Conservation (phyloP, 2,888 invertebrate species). For the Thumatha senex region DNA sequence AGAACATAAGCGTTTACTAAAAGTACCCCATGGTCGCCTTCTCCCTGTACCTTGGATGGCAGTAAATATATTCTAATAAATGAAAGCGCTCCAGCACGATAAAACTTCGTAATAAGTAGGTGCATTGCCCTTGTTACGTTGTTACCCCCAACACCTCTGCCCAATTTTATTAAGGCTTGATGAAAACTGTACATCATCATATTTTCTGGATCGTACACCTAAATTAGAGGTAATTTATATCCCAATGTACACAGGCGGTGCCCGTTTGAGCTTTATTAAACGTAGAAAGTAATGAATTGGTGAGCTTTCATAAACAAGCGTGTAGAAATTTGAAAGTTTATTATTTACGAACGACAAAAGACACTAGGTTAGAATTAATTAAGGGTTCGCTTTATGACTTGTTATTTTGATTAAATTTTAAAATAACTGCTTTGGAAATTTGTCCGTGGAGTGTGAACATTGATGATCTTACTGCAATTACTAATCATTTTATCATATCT, state of each 20-base stretch:
- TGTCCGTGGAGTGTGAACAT: slow-evolving; percentile 18
- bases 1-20: too few relatives aligned
- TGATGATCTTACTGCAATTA: too few relatives aligned
- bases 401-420: slow-evolving; percentile 31
- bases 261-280: slow-evolving; percentile 75
- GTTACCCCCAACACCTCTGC: slow-evolving; percentile 34
- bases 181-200: slow-evolving; percentile 78
- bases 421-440: slow-evolving; percentile 34
- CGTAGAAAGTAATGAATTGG: slow-evolving; percentile 79
- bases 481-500: too few relatives aligned
- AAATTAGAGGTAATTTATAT: slow-evolving; percentile 82
- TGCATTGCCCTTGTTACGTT: slow-evolving; percentile 40
- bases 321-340: slow-evolving; percentile 68
- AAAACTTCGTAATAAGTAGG: slow-evolving; percentile 49
- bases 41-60: slow-evolving; percentile 6
- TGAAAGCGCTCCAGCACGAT: slow-evolving; percentile 22
- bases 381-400: slow-evolving; percentile 41
- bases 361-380: slow-evolving; percentile 53
- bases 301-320: slow-evolving; percentile 68
- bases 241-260: slow-evolving; percentile 63
- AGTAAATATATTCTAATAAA: slow-evolving; percentile 25
- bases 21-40: too few relatives aligned
- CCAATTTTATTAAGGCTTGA: slow-evolving; percentile 66
- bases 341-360: slow-evolving; percentile 61
- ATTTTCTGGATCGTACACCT: slow-evolving; percentile 77